Conservation (phyloP, 2,888 invertebrate genomes). For the Drosophila lutescens region DNA sequence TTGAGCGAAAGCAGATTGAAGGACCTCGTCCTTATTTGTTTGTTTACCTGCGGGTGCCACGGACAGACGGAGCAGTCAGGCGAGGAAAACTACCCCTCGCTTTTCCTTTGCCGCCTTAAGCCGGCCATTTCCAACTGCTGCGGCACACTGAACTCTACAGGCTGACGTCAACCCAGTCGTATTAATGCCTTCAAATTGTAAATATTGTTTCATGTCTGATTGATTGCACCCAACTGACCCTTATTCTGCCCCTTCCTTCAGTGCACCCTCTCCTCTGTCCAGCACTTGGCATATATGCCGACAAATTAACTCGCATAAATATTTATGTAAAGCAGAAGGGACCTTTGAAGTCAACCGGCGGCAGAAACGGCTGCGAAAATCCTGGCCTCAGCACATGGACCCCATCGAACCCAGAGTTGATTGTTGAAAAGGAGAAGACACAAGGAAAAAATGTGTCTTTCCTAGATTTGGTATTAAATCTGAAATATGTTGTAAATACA, state of each 20-base stretch:
- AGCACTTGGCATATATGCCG: slow-evolving; percentile 46
- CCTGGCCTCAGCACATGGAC: slow-evolving; percentile 6
- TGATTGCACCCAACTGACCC: slow-evolving; percentile 52
- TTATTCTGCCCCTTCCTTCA: not conserved
- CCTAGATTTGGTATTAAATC: not conserved
- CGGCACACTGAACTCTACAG: slow-evolving; percentile 26
- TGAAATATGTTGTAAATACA: no score
- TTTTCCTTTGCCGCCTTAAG: not conserved
- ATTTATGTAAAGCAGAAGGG: slow-evolving; percentile 59
- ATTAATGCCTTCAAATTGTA: slow-evolving; percentile 66
- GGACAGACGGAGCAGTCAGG: slow-evolving; percentile 33
- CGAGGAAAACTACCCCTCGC: slow-evolving; percentile 25
- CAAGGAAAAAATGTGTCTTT: not conserved
- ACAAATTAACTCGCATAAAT: slow-evolving; percentile 75
- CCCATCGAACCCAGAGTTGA: not conserved
- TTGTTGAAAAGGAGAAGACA: not conserved
- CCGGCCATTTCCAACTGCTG: slow-evolving; percentile 1
- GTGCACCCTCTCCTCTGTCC: not conserved
- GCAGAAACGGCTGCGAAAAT: slow-evolving; percentile 25
- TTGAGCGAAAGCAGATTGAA: slow-evolving; percentile 8
- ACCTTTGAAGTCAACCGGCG: slow-evolving; percentile 42
- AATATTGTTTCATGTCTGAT: slow-evolving; percentile 71
- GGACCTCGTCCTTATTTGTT: slow-evolving; percentile 39
- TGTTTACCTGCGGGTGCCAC: slow-evolving; percentile 50
- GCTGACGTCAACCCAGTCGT: slow-evolving; percentile 42